These are phyloP conservation scores for Turritopsis rubra DNA, from an alignment of 30 jellyfish, hydroid and myxozoan genomes.

Conservation along the genomic window DNA sequence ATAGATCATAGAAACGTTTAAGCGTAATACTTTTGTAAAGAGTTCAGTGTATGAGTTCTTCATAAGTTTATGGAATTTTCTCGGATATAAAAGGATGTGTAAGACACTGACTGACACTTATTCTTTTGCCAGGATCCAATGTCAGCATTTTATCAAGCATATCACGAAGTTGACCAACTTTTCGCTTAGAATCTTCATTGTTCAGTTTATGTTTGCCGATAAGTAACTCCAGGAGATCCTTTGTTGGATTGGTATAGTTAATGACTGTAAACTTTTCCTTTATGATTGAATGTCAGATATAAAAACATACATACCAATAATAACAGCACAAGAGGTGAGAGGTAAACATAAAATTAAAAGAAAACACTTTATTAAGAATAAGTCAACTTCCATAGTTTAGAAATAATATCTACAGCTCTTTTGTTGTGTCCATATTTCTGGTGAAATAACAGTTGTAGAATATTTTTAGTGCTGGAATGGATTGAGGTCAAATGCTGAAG, in stretches of 20 bases:
- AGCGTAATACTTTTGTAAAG: background rate
- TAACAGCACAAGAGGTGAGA: background rate
- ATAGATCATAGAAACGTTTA: too few species aligned
- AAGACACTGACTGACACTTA: constrained; percentile 76
- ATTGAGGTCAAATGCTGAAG: too few species aligned
- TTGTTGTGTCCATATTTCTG: too few species aligned
- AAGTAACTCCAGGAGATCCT: constrained; percentile 73
- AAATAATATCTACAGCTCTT: background rate
- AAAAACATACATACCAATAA: constrained; percentile 14
- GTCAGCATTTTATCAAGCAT: constrained; percentile 81
- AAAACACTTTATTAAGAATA: background rate
- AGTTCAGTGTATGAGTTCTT: background rate
- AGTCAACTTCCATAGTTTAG: background rate
- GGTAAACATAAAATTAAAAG: background rate
- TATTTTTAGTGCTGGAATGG: too few species aligned
- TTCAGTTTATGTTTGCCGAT: constrained; percentile 53
- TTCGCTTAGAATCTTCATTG: constrained; percentile 72
- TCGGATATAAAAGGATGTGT: constrained; percentile 85
- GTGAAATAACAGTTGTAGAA: too few species aligned
- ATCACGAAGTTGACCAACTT: constrained; percentile 94
- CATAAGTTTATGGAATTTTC: constrained; percentile 45
- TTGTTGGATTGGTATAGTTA: constrained; percentile 53
- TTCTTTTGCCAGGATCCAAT: constrained; percentile 93
- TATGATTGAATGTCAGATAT: constrained; percentile 9
- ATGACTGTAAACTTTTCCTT: constrained; percentile 94